These are phyloP conservation scores for Athalia cordata DNA, from an alignment of 2,888 invertebrate genomes.

Conservation along the genomic window DNA sequence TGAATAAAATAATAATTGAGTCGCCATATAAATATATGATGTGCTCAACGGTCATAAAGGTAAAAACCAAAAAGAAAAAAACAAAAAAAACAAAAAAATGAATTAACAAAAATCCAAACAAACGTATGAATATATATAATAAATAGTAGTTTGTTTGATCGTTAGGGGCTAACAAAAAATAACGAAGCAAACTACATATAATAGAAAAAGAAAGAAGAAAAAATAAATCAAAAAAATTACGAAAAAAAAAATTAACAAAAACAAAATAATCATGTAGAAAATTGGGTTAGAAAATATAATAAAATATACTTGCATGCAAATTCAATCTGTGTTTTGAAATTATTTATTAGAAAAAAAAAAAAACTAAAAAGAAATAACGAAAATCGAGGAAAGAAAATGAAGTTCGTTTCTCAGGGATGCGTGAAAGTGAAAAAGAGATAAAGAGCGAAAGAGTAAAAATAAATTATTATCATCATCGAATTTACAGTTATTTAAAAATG, in stretches of 20 bases:
- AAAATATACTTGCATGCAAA: slow-evolving; percentile 33
- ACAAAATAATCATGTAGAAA: slow-evolving; percentile 18
- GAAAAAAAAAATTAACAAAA: not conserved
- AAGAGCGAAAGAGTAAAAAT: not conserved
- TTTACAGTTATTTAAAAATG: not conserved
- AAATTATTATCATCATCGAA: not conserved
- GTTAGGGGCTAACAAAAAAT: no score
- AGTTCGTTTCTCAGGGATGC: no score
- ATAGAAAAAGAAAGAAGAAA: not conserved
- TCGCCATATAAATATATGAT: no score
- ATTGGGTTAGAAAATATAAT: slow-evolving; percentile 23
- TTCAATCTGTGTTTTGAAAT: slow-evolving; percentile 27
- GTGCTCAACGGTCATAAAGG: not conserved
- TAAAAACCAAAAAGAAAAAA: not conserved
- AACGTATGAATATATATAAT: not conserved
- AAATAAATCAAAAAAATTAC: not conserved
- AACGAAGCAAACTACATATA: no score
- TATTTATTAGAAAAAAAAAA: slow-evolving; percentile 11
- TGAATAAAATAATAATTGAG: not conserved
- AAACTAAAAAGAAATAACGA: slow-evolving; percentile 3
- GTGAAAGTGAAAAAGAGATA: not conserved
- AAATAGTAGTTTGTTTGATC: not conserved
- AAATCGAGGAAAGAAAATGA: not conserved
- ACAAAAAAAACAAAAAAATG: not conserved
- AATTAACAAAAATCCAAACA: not conserved